Evolutionary conservation across 1,140 invertebrate species (phyloP).

Genomic region (Monomorium pharaonis): DNA sequence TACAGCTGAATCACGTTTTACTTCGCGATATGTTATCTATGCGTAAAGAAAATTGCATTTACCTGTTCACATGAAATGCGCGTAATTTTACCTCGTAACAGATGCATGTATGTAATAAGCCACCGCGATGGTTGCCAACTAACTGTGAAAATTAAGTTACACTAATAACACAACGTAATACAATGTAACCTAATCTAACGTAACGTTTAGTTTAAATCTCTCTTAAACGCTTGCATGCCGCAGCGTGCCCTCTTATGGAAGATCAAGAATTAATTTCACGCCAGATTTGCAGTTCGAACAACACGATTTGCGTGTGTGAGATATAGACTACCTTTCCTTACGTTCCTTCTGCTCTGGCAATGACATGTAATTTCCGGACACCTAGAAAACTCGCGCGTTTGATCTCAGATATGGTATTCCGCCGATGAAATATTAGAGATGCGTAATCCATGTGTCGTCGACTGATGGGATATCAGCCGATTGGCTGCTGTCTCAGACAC

Average conservation of each 20-base stretch:
- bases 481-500: constrained; percentile 18
- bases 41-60: constrained; percentile 30
- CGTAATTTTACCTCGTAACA: constrained; percentile 11
- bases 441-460: constrained; percentile 33
- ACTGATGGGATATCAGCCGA: constrained; percentile 7
- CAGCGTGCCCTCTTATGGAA: not conserved
- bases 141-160: not conserved
- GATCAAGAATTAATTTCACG: constrained; percentile 54
- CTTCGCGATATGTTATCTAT: constrained; percentile 12
- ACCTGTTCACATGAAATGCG: not conserved
- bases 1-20: constrained; percentile 23
- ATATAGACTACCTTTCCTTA: constrained; percentile 44
- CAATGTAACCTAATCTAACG: too few species aligned
- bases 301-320: not conserved
- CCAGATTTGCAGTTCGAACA: not conserved
- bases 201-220: not conserved
- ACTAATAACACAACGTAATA: not conserved
- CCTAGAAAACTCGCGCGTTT: constrained; percentile 38
- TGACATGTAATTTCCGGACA: constrained; percentile 68
- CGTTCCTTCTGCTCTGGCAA: constrained; percentile 57
- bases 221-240: not conserved
- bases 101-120: not conserved
- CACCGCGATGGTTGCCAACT: not conserved
- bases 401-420: constrained; percentile 23
- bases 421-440: constrained; percentile 34